Evolutionary conservation across 2,797 vertebrate species (phyloP), one percentile per base, ranked within the genome.

Genomic region (Dipus sagitta): DNA sequence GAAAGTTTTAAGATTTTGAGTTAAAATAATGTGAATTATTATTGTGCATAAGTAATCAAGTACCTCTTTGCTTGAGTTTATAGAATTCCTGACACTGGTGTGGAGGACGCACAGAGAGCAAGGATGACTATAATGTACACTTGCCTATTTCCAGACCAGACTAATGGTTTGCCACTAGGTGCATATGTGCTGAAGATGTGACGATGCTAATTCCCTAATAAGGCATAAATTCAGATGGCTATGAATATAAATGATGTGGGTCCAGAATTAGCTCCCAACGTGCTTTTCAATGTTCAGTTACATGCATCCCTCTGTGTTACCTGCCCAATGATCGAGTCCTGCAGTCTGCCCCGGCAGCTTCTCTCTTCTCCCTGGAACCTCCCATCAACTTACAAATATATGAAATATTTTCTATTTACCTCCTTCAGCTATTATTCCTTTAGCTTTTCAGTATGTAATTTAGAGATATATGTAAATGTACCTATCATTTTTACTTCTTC

Each of bases 1-100:
- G 86, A 54, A 92, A 77, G 58, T 75, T 71, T 91, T n/a, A 87
- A 64, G 47, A 85, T 72, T 90, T 90, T 89, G 88, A 62, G 14
- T 76, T 85, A 88, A 89, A 91, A 64, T 68, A 94, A n/a, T 12
- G 75, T 3, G 64, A 0, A 30, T 58, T 67, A 68, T 60, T 71
- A 67, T 71, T 74, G 47, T 6, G 54, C 9, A 30, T 68, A 60
- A 92, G 54, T 67, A 62, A 47, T 32, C 21, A 64, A 23, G 17
- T 2, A 80, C 75, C 52, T 77, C 21, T 38, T 82, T 71, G 54
- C 30, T 85, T 90, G 81, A 71, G 71, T 81, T 94, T 78, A 76
- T 79, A 95, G 75, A 88, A 89, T 23, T 80, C 11, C 21, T 42
- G 24, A 28, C 21, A 17, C 5, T 13, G 54, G n/a, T 42, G 11